Evolutionary conservation across 2,888 invertebrate genomes (phyloP).

Genomic region (Drosophila ochracea): DNA sequence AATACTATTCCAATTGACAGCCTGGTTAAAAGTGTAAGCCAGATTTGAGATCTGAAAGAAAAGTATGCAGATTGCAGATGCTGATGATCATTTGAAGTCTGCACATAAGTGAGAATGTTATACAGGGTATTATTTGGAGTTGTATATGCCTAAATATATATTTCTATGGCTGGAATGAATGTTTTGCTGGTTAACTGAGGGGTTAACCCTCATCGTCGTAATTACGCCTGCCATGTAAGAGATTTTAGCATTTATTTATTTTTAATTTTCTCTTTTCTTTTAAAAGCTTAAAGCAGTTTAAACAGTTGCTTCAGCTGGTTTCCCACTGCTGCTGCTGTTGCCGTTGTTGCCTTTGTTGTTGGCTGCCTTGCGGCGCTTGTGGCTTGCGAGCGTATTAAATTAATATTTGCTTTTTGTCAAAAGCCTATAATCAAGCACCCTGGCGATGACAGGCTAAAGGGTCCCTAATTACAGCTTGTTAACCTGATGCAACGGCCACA

Average conservation of each 20-base stretch:
- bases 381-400: conserved; percentile 79
- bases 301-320: conserved; percentile 10
- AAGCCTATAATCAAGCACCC: conserved; percentile 84
- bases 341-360: background rate
- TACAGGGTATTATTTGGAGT: background rate
- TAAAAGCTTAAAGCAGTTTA: conserved; percentile 3
- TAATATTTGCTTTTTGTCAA: conserved; percentile 85
- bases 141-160: background rate
- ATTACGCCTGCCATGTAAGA: conserved; percentile 39
- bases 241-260: conserved; percentile 22
- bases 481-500: conserved; percentile 80
- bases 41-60: background rate
- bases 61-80: background rate
- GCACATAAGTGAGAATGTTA: background rate
- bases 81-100: background rate
- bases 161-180: conserved; percentile 7
- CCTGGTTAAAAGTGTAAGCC: background rate
- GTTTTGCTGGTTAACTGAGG: conserved; percentile 6
- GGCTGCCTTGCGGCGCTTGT: conserved; percentile 65
- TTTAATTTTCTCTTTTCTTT: background rate
- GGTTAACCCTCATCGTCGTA: conserved; percentile 6
- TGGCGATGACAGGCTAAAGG: conserved; percentile 85
- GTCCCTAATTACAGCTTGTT: conserved; percentile 85
- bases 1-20: background rate
- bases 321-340: background rate